Percentiles rank a stretch among this genome's conserved stretches.
phyloP scores from a whole-genome alignment of 2,797 vertebrate genomes.

The Chromis chromis region DNA sequence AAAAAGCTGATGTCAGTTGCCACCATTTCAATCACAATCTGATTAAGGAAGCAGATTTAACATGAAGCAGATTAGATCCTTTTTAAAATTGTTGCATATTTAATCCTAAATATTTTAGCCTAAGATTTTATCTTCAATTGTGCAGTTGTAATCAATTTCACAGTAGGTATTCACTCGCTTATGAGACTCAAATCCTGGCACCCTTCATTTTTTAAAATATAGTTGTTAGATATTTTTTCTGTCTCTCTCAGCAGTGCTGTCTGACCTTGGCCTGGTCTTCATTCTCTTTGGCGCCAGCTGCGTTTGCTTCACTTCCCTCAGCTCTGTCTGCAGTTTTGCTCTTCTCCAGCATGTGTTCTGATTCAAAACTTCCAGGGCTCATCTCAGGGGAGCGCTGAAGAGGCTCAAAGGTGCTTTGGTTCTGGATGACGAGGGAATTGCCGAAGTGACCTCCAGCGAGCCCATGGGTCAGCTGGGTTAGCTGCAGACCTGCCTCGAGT shows the following conservation, averaged over 20 bases:
- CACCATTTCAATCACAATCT: not conserved
- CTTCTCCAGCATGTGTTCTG: conserved; percentile 60
- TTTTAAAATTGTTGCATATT: too few relatives aligned
- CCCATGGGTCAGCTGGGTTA: conserved; percentile 71
- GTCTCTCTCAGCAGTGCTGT: not conserved
- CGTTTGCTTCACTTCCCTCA: conserved; percentile 56
- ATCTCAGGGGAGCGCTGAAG: conserved; percentile 55
- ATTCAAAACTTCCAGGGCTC: conserved; percentile 45
- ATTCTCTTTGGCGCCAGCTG: conserved; percentile 50
- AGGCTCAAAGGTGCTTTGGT: conserved; percentile 69
- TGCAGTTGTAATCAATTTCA: not conserved
- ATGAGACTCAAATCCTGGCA: not conserved
- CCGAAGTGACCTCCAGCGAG: conserved; percentile 44
- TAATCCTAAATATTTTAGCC: not conserved
- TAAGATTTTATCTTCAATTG: not conserved
- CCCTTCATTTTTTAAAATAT: conserved; percentile 7
- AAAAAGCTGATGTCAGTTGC: too few relatives aligned
- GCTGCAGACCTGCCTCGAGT: conserved; percentile 75
- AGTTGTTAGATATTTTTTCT: not conserved
- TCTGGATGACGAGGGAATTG: conserved; percentile 60
- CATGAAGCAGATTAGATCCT: not conserved
- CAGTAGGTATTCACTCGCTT: not conserved
- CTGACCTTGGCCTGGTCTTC: conserved; percentile 72
- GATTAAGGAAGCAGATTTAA: not conserved
- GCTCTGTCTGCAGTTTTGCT: conserved; percentile 52